Conservation (phyloP, 2,888 invertebrate genomes). For the Plebejus argus region DNA sequence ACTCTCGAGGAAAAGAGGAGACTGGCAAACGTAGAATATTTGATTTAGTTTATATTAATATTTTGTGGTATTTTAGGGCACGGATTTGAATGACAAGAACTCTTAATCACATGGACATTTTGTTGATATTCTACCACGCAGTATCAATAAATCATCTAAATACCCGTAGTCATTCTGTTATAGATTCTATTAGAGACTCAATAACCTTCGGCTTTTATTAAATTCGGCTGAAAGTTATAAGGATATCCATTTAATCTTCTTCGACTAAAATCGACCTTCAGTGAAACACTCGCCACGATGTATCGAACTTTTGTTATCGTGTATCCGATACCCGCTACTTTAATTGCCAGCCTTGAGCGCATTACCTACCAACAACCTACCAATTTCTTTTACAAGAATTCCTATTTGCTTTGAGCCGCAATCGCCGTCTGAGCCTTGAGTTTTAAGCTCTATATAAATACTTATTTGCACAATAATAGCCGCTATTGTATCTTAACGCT, state of each 20-base stretch:
- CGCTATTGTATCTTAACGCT: too few relatives aligned
- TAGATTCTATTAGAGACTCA: too few relatives aligned
- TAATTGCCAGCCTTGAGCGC: slow-evolving; percentile 3
- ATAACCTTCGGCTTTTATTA: background rate
- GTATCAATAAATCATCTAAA: too few relatives aligned
- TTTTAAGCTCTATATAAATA: slow-evolving; percentile 5
- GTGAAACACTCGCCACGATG: background rate
- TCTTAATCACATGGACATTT: too few relatives aligned
- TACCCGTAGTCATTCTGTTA: too few relatives aligned
- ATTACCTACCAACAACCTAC: background rate
- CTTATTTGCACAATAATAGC: background rate
- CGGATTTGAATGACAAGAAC: too few relatives aligned
- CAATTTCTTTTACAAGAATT: slow-evolving; percentile 23
- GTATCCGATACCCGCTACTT: background rate
- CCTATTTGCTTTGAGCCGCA: background rate
- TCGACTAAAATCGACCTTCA: background rate
- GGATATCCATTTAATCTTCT: background rate
- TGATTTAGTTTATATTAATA: too few relatives aligned
- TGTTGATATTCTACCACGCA: too few relatives aligned
- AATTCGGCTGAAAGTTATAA: background rate
- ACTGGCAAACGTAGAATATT: background rate
- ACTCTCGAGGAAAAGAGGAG: background rate
- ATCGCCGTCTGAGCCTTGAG: background rate
- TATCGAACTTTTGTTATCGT: background rate
- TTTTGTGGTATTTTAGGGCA: too few relatives aligned